Evolutionary conservation across 2,113 vertebrate species (phyloP).

Genomic region (Hyperopisus bebe): DNA sequence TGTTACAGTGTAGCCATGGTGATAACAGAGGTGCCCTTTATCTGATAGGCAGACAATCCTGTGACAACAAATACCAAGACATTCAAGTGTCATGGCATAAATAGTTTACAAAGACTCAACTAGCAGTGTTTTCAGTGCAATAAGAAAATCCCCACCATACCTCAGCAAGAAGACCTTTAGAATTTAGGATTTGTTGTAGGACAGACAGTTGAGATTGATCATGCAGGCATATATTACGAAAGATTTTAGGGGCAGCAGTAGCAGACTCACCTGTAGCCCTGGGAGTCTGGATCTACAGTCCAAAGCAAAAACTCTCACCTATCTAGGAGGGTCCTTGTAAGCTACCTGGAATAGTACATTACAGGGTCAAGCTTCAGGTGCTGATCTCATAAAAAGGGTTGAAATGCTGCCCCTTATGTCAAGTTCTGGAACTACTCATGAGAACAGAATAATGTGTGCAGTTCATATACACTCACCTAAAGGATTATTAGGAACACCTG

Average conservation of each 20-base stretch:
- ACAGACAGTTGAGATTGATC: neutral
- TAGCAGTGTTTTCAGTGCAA: neutral
- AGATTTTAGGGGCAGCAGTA: neutral
- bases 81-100: neutral
- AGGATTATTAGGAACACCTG: too few relatives aligned
- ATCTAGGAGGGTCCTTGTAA: neutral
- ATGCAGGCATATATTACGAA: neutral
- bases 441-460: neutral
- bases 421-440: neutral
- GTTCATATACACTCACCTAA: too few relatives aligned
- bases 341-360: neutral
- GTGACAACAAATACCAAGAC: neutral
- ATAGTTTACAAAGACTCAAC: neutral
- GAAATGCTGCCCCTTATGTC: neutral
- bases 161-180: neutral
- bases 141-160: neutral
- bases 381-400: neutral
- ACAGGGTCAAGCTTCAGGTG: neutral
- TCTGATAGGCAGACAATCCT: neutral
- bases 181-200: neutral
- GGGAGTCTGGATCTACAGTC: neutral
- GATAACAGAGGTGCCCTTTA: neutral
- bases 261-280: neutral
- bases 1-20: neutral
- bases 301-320: neutral